A percentile compares a stretch with the other conserved stretches of the same genome.
Conservation (phyloP, 2,113 vertebrate genomes). For the Arizona elegans region DNA sequence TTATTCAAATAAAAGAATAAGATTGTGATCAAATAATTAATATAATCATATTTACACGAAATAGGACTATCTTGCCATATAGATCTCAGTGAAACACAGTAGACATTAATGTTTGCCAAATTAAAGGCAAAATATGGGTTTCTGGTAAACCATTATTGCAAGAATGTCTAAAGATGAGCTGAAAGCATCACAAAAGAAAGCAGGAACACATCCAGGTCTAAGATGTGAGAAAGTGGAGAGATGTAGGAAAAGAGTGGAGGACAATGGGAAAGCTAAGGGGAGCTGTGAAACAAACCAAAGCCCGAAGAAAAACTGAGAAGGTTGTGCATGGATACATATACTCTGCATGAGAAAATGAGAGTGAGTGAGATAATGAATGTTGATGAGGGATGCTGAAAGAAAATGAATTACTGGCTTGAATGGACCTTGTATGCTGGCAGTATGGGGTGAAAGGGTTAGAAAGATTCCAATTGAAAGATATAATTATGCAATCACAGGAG, state of each 20-base stretch:
- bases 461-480: neutral
- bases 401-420: neutral
- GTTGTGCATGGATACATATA: neutral
- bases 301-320: neutral
- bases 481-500: neutral
- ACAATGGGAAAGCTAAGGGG: neutral
- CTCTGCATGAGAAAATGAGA: neutral
- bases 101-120: neutral
- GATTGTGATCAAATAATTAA: neutral
- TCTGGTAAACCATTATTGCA: neutral
- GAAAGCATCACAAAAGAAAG: neutral
- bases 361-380: neutral
- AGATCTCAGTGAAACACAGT: neutral
- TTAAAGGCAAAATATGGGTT: neutral
- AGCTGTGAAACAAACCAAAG: neutral
- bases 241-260: neutral
- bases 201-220: neutral
- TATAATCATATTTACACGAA: neutral
- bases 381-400: neutral
- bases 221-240: neutral
- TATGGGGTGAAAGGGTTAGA: neutral
- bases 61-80: neutral
- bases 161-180: neutral
- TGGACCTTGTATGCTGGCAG: neutral
- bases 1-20: neutral